A percentile compares a stretch with the other conserved stretches of the same genome.
Conservation (phyloP, 2,888 invertebrate species). For the Nesidiocoris tenuis region DNA sequence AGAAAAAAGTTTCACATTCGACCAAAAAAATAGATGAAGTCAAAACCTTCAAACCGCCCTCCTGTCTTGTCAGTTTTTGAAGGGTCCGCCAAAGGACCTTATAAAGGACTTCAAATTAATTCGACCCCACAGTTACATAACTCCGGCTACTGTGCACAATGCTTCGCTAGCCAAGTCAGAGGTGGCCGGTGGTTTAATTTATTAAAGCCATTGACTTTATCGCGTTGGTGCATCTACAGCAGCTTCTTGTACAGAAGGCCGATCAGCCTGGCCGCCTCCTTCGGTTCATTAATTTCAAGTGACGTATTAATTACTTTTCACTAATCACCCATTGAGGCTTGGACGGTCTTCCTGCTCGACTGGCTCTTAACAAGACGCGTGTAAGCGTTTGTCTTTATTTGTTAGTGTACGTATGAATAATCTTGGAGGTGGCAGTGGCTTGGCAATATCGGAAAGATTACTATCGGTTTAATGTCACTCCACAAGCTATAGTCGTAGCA, state of each 20-base stretch:
- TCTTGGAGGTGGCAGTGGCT: too few species aligned
- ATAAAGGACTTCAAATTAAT: too few species aligned
- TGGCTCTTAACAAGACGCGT: neutral
- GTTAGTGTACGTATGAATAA: neutral
- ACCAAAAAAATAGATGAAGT: too few species aligned
- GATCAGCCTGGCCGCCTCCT: conserved; percentile 19
- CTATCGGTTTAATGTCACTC: too few species aligned
- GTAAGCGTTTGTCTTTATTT: neutral
- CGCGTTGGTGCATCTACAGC: conserved; percentile 30
- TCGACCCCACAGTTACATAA: too few species aligned
- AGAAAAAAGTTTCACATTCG: too few species aligned
- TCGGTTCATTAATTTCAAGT: conserved; percentile 41
- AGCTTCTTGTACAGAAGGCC: conserved; percentile 30
- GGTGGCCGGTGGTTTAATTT: conserved; percentile 21
- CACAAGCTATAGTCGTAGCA: too few species aligned
- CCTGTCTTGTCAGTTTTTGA: too few species aligned
- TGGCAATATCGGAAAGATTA: too few species aligned
- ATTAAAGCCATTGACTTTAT: conserved; percentile 32
- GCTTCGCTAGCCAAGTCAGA: conserved; percentile 1
- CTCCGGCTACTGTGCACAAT: conserved; percentile 40
- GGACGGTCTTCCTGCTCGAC: conserved; percentile 11
- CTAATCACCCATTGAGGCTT: conserved; percentile 40
- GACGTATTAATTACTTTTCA: conserved; percentile 45
- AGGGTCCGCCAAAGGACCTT: too few species aligned
- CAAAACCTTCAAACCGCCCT: too few species aligned